phyloP scores from a whole-genome alignment of 2,113 vertebrate species.

The Vidua macroura region DNA sequence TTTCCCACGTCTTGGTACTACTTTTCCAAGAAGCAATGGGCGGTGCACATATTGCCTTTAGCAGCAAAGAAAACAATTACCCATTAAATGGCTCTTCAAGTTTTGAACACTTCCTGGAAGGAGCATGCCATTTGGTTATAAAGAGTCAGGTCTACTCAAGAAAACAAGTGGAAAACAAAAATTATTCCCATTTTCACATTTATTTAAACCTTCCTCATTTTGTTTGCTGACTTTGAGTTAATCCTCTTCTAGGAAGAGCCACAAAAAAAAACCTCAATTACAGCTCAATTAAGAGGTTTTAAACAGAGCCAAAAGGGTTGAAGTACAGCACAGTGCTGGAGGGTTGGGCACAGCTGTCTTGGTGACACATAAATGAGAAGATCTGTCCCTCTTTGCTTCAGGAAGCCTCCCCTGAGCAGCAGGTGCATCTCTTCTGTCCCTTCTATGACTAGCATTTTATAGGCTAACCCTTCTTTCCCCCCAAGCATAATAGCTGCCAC shows the following conservation, averaged over 20 bases:
- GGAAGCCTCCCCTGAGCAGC: not conserved
- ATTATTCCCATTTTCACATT: not conserved
- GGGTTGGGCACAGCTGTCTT: not conserved
- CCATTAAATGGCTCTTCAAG: not conserved
- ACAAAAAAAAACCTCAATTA: not conserved
- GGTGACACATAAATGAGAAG: not conserved
- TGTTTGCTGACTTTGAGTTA: not conserved
- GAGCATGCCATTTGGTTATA: not conserved
- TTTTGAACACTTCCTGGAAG: not conserved
- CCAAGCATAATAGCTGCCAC: not conserved
- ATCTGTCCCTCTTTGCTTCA: not conserved
- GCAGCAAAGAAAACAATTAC: not conserved
- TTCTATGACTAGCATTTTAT: not conserved
- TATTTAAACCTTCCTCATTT: not conserved
- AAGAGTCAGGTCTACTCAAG: not conserved
- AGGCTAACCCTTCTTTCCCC: not conserved
- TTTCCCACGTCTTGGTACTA: not conserved
- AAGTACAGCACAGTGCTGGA: not conserved
- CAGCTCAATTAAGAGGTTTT: not conserved
- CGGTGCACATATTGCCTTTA: not conserved
- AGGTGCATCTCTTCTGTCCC: not conserved
- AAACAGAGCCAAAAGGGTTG: not conserved
- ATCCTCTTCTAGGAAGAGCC: not conserved
- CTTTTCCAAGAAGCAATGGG: not conserved
- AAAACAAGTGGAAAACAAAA: not conserved